Base-by-base conservation (phyloP, 2,797 vertebrate species). In the Orestias chungarensis region DNA sequence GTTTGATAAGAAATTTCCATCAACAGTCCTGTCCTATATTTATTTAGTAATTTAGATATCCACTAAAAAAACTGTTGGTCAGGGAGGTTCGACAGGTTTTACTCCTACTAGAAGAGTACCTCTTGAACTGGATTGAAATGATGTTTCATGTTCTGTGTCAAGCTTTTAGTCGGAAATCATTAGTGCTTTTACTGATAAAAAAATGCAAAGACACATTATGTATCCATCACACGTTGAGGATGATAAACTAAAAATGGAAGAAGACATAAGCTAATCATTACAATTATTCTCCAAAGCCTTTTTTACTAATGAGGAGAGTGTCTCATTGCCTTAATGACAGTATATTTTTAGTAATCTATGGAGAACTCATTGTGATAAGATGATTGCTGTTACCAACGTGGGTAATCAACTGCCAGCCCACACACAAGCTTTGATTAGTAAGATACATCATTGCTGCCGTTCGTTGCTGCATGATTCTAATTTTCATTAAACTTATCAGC, bases 361-460 rank as follows among this genome's bases (percentile, higher is more conserved):
- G 38, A 54, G 6, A 80, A 70, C 78, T 62, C 76, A 66, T 27
- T 75, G 44, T 3, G 12, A 74, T 79, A 59, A 81, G 42, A 84
- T 80, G 77, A 86, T 79, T 76, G 72, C 47, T 71, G 47, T 64
- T 59, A 35, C 78, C 66, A 69, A 68, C 75, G 46, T 38, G 29
- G 20, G 10, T 43, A 78, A 71, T 76, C 38, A 44, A 43, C 66
- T 70, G 54, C 66, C 55, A 62, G 64, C 66, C 35, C 50, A 44
- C 74, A 74, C 75, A 66, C 43, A 46, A 57, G 43, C 68, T 82
- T 74, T 71, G 70, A 64, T 74, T 73, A 85, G 77, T 76, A 82
- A 73, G 71, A 64, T 68, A 17, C 47, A 35, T 78, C 49, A 44
- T 31, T 62, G 44, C 64, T 50, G 50, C 67, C 73, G 71, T 55